Base-by-base conservation (phyloP, 2,888 invertebrate genomes). In the Trissolcus japonicus region DNA sequence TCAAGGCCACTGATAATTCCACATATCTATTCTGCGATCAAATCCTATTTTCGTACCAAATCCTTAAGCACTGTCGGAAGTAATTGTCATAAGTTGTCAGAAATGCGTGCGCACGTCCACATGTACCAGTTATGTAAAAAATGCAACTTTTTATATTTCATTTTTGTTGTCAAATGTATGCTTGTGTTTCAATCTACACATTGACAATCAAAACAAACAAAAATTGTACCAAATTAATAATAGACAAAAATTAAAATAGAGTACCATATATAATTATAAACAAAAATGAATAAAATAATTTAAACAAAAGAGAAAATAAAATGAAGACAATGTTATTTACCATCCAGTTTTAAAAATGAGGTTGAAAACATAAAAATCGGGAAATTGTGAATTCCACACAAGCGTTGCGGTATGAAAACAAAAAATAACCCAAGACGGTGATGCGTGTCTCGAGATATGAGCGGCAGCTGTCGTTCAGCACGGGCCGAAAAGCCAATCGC, bases 1-100 rank as follows among this genome's bases (percentile, higher is more conserved):
- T 61, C 76, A 76, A 76, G 71, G 76, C 66, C 76, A 71, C 61
- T 61, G 46, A 65, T 65, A 43, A 43, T 0, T 14, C 43, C 43
- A 14, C 41, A 41, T 13, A n/a, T 19, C 19, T 19, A 19, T 19
- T 19, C 2, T 19, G 4, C 13, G 3, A 43, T 6, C 2, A n/a
- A 6, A n/a, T 43, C 9, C 13, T 11, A 13, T 43, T 43, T 13
- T 43, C 43, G 2, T 14, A 2, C 13, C n/a, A n/a, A 13, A 43
- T 43, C 43, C 4, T 43, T 0, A 43, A 43, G n/a, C 4, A n/a
- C 41, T 41, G 19, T 19, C n/a, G n/a, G n/a, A n/a, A n/a, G n/a
- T n/a, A n/a, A n/a, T n/a, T n/a, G n/a, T n/a, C n/a, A n/a, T n/a
- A n/a, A 19, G 19, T 19, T 41, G 41, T 13, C 41, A 43, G 4